Base-by-base conservation (phyloP, 2,888 invertebrate genomes). In the Clepsis dumicolana region DNA sequence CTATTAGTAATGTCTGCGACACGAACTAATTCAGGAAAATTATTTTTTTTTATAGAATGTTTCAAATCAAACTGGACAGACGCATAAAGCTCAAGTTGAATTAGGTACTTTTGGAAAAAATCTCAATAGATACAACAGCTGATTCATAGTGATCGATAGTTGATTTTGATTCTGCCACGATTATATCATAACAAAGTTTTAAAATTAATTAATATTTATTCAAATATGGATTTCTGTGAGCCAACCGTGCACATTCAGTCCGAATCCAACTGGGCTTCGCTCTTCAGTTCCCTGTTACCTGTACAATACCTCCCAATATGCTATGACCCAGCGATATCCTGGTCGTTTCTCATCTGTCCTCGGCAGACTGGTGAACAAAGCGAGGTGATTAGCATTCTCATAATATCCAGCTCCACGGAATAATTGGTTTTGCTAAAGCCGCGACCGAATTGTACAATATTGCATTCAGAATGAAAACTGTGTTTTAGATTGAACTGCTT, bases 361-460 rank as follows among this genome's bases (percentile, higher is more conserved):
- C 16, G 18, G 50, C 25, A 14, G 18, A 27, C 8, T 35, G 25
- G 24, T 14, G 16, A 44, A 61, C 66, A 66, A 54, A 66, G 61
- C 54, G 32, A 18, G 18, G 44, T 41, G 52, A 60, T 66, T 61
- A 61, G 41, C 65, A 65, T 60, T 60, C 44, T 16, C 24, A 48
- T 41, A 35, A 27, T 50, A 50, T 50, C 24, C 32, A n/a, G 32
- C 44, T 41, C 25, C 16, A 29, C 56, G 14, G 56, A 16, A 12
- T 24, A 60, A 65, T 60, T 60, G 53, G 52, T 66, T 66, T 54
- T 14, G 53, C 18, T 12, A 18, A 52, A 3, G 62, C 25, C 35
- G 12, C 27, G 21, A 8, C 24, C 27, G 27, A 8, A 48, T 18
- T 52, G 53, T 52, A 12, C 48, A 16, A 35, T 18, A 48, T 24